phyloP scores from a whole-genome alignment of 1,140 invertebrate species.

The Aphaenogaster rudis region DNA sequence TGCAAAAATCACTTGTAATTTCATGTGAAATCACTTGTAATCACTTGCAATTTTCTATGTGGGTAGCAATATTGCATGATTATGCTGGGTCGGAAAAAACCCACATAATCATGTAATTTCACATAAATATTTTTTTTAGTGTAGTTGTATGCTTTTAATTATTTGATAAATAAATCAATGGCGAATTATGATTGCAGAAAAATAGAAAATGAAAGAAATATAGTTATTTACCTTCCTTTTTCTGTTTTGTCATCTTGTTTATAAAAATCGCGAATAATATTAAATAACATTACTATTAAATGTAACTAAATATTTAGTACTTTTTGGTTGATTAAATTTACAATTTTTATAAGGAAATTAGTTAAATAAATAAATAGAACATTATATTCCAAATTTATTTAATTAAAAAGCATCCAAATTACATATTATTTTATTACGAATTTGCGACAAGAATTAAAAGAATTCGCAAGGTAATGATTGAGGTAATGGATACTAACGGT shows the following conservation, averaged over 20 bases:
- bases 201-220: neutral
- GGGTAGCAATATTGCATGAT: too few relatives aligned
- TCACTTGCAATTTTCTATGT: too few relatives aligned
- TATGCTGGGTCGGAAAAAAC: too few relatives aligned
- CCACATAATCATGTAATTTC: too few relatives aligned
- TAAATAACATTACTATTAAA: neutral
- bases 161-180: neutral
- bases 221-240: neutral
- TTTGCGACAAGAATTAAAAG: constrained; percentile 1
- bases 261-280: neutral
- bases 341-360: neutral
- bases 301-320: neutral
- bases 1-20: too few relatives aligned
- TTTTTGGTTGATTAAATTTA: neutral
- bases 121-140: neutral
- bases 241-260: neutral
- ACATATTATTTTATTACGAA: neutral
- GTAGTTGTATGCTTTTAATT: neutral
- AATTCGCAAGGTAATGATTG: neutral
- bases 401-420: neutral
- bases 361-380: neutral
- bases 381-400: neutral
- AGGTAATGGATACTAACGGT: neutral
- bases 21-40: too few relatives aligned
- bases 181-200: neutral